Conservation (phyloP, 2,888 invertebrate species). For the Diploptera punctata region DNA sequence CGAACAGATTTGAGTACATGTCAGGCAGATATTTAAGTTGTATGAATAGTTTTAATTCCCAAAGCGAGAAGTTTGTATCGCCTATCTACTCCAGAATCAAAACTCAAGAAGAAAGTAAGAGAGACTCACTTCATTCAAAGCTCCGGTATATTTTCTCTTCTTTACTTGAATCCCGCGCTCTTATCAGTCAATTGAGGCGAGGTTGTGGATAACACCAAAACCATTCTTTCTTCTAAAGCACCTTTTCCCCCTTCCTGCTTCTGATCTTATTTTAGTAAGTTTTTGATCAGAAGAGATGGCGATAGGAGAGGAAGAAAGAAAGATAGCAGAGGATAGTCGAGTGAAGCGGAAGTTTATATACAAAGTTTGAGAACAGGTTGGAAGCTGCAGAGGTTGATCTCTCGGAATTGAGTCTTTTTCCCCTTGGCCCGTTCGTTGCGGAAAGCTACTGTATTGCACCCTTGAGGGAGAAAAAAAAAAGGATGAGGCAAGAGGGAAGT, state of each 20-base stretch:
- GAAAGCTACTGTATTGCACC: constrained; percentile 37
- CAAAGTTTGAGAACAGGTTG: constrained; percentile 37
- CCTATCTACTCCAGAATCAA: too few species aligned
- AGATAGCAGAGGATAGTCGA: not conserved
- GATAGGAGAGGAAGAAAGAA: not conserved
- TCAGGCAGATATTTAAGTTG: too few species aligned
- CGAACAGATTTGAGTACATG: too few species aligned
- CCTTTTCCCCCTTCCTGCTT: not conserved
- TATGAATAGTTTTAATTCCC: too few species aligned
- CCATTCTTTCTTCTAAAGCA: constrained; percentile 11
- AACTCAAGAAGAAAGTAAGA: too few species aligned
- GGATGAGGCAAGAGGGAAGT: not conserved
- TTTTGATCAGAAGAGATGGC: constrained; percentile 23
- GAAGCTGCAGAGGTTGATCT: constrained; percentile 25
- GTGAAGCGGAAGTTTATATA: constrained; percentile 26
- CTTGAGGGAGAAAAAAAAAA: constrained; percentile 34
- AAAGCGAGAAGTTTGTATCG: too few species aligned
- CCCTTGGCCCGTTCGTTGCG: constrained; percentile 16
- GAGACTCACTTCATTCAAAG: too few species aligned
- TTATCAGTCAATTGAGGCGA: constrained; percentile 20
- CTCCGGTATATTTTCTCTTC: not conserved
- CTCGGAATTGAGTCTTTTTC: constrained; percentile 36
- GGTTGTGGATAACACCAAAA: constrained; percentile 15
- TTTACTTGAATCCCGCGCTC: not conserved
- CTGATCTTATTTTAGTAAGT: constrained; percentile 26